These are phyloP conservation scores for Uropsilus gracilis DNA, from an alignment of 2,113 vertebrate genomes.

Conservation along the genomic window DNA sequence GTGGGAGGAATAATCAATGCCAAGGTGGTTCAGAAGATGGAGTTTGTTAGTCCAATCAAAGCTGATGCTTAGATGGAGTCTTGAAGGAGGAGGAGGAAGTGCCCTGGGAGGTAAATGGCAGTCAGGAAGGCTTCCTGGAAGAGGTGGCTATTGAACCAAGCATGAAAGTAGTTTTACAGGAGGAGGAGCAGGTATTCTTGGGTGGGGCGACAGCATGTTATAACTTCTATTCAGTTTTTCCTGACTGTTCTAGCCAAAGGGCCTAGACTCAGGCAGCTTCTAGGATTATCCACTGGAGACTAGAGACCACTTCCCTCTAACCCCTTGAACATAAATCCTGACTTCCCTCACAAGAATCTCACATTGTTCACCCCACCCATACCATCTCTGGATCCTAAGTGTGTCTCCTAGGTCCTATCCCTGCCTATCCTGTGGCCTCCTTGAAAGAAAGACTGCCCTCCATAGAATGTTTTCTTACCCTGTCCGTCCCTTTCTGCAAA, in stretches of 20 bases:
- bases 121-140: background rate
- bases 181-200: background rate
- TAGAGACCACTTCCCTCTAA: background rate
- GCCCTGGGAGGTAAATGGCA: background rate
- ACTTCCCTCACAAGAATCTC: background rate
- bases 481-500: slow-evolving; percentile 66
- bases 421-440: background rate
- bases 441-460: background rate
- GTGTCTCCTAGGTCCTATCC: background rate
- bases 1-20: background rate
- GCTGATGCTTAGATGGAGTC: background rate
- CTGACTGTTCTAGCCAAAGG: background rate
- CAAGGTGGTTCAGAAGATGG: background rate
- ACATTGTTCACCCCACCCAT: background rate
- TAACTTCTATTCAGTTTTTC: slow-evolving; percentile 4
- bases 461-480: slow-evolving; percentile 49
- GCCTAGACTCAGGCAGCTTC: slow-evolving; percentile 17
- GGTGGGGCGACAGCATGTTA: background rate
- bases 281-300: background rate
- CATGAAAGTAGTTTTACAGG: background rate
- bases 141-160: background rate
- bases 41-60: background rate
- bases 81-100: background rate
- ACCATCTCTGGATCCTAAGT: background rate
- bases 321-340: background rate